Evolutionary conservation across 2,797 vertebrate species (phyloP).

Genomic region (Sebastes iracundus): DNA sequence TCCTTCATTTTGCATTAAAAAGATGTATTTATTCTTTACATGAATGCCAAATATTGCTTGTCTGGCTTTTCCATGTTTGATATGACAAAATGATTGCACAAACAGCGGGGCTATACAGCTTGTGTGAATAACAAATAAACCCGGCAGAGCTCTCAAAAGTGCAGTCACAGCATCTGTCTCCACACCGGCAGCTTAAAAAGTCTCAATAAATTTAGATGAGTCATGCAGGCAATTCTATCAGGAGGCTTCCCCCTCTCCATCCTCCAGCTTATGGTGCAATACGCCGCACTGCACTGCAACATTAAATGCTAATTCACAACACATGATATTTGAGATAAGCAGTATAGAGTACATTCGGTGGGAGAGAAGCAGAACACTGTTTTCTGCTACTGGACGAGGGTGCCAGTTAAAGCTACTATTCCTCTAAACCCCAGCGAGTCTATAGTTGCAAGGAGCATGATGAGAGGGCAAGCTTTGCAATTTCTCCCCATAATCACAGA

Average conservation of each 20-base stretch:
- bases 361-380: background rate
- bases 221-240: slow-evolving; percentile 50
- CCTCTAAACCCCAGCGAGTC: slow-evolving; percentile 15
- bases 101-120: slow-evolving; percentile 20
- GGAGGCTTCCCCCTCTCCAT: slow-evolving; percentile 21
- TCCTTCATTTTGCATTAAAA: slow-evolving; percentile 29
- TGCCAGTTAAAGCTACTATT: slow-evolving; percentile 7
- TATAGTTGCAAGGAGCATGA: slow-evolving; percentile 11
- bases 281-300: slow-evolving; percentile 35
- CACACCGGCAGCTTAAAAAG: slow-evolving; percentile 48
- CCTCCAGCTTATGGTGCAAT: slow-evolving; percentile 43
- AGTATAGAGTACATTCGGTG: background rate
- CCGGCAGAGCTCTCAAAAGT: slow-evolving; percentile 46
- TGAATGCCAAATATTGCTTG: background rate
- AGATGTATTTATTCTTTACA: background rate
- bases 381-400: slow-evolving; percentile 1
- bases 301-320: slow-evolving; percentile 9
- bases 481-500: slow-evolving; percentile 49
- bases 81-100: slow-evolving; percentile 41
- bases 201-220: slow-evolving; percentile 67
- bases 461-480: slow-evolving; percentile 40
- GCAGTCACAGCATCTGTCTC: slow-evolving; percentile 60
- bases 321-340: background rate
- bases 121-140: slow-evolving; percentile 52
- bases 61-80: slow-evolving; percentile 15